phyloP scores from a whole-genome alignment of 2,888 invertebrate species.

The Erebia palarica region DNA sequence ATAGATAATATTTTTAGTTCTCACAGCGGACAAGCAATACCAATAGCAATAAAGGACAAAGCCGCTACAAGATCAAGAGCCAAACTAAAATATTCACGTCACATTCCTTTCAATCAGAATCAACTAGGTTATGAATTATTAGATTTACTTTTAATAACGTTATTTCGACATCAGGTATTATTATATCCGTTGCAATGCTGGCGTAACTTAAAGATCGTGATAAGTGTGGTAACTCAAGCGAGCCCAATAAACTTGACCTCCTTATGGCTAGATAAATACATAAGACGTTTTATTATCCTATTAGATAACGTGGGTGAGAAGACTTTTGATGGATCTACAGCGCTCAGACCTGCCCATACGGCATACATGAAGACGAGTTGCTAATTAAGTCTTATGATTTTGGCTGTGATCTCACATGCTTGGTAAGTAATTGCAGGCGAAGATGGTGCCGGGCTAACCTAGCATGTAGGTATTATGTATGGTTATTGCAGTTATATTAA shows the following conservation, averaged over 20 bases:
- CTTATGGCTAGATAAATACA: slow-evolving; percentile 53
- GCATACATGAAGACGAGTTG: no score
- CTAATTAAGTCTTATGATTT: no score
- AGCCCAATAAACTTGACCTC: slow-evolving; percentile 57
- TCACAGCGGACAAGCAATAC: neutral
- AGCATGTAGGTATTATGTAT: no score
- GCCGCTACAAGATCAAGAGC: neutral
- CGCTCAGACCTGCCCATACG: no score
- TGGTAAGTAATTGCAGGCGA: no score
- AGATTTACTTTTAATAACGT: slow-evolving; percentile 14
- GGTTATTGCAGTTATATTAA: no score
- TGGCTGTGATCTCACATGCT: no score
- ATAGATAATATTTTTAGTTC: neutral
- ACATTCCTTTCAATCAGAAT: slow-evolving; percentile 21
- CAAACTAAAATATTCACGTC: slow-evolving; percentile 12
- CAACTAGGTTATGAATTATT: slow-evolving; percentile 17
- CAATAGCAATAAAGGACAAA: neutral
- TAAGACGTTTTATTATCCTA: slow-evolving; percentile 45
- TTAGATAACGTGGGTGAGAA: neutral
- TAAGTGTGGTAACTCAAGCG: slow-evolving; percentile 43
- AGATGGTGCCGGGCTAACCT: no score
- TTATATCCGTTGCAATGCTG: slow-evolving; percentile 32
- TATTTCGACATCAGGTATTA: slow-evolving; percentile 31
- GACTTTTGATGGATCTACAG: neutral
- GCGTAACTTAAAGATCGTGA: slow-evolving; percentile 34